Base-by-base conservation (phyloP, 64 coral and sea anemone genomes). In the Montipora cactus region DNA sequence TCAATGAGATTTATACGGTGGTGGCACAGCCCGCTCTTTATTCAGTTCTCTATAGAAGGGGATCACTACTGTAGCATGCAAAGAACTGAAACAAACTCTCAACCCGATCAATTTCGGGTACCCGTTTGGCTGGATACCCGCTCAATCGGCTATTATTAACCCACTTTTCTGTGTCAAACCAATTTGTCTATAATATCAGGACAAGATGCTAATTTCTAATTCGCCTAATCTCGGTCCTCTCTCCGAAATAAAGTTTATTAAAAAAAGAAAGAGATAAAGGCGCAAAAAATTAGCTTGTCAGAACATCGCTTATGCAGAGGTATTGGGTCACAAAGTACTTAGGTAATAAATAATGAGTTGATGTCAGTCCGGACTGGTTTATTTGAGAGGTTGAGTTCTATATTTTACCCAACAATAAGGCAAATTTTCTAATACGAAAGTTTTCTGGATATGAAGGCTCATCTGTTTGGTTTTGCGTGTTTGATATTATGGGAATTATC, bases 281-380 rank as follows among this genome's bases (percentile, higher is more conserved):
- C 11, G 47, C 0, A 16, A 7, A 47, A 62, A 19, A 7, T 67
- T 23, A 46, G 37, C 37, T 28, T 64, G 61, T 12, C 14, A 12
- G 8, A 64, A 64, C 61, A 15, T 64, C 0, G 61, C 14, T 64
- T 14, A 64, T 64, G 14, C 9, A 64, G 61, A 12, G 61, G 14
- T 64, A 64, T 64, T 49, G 8, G 45, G 66, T 71, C 44, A 71
- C 48, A 86, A 86, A 11, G 47, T 45, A 70, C 45, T 68, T 71
- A 18, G 82, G 82, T 86, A 19, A 86, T 86, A 22, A 86, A 86
- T 86, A 71, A 86, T 86, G 82, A 70, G 82, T 49, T 86, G 47
- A 50, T 86, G 82, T 86, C 82, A 86, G 64, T 21, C 82, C 3
- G 19, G 9, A 4, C 47, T 83, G 81, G 62, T 83, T 45, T 67